Base-by-base conservation (phyloP, 2,797 vertebrate species). In the Thalassophryne amazonica region DNA sequence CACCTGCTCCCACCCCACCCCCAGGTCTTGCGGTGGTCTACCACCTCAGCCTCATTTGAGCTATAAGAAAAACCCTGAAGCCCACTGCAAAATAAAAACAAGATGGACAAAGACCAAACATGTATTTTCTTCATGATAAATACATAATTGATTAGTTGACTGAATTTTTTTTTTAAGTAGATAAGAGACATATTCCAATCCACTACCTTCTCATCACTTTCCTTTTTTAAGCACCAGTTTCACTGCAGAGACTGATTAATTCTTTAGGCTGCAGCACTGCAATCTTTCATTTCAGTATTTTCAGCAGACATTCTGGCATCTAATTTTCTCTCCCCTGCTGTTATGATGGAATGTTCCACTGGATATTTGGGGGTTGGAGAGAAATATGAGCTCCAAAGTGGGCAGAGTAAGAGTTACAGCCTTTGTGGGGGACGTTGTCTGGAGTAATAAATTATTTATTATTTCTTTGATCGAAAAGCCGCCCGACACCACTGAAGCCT, bases 381-480 rank as follows among this genome's bases (percentile, higher is more conserved):
- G 48, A 42, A 54, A 45, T 20, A 15, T 32, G 3, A 28, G 6
- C 22, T 34, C 18, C 28, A 9, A 28, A 41, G 16, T 38, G 25
- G 38, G 39, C 28, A 22, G 19, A 34, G 33, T 14, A 16, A 5
- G 6, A 12, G 48, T 41, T 64, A 41, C 52, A 69, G 43, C 30
- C 61, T 66, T 60, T 63, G 60, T 63, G 52, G 68, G 67, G 34
- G 65, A 55, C 25, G n/a, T 53, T 67, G 64, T 79, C 84, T 75
- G 60, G 53, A 46, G 58, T 72, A 72, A 61, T 33, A 76, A 72
- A 77, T 78, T 75, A 81, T 72, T 43, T 58, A 69, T 78, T 49
- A 72, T 81, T 82, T 75, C 54, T 65, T 67, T 34, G 6, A 36
- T 70, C 33, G 74, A 72, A 80, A 64, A 62, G 59, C 52, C 9